Evolutionary conservation across 2,888 invertebrate genomes (phyloP), one percentile per base, ranked within the genome.

Genomic region (Flabesymbios commensalis): DNA sequence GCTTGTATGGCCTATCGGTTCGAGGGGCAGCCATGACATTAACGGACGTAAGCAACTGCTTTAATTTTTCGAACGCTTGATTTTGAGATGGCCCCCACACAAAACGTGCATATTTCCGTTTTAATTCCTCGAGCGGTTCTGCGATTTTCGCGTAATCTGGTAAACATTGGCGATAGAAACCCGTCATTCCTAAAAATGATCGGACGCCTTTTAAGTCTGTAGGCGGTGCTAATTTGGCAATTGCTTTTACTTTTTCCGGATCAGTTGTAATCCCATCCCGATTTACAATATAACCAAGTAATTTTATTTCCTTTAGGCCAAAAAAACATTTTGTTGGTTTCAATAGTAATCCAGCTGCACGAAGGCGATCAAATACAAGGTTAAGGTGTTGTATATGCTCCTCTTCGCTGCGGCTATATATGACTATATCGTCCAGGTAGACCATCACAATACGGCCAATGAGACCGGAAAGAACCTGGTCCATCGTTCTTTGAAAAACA

Each of bases 151-250:
- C n/a, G n/a, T n/a, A n/a, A n/a, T n/a, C n/a, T n/a, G n/a, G n/a
- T n/a, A n/a, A n/a, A n/a, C n/a, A n/a, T n/a, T n/a, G n/a, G n/a
- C 49, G 29, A 19, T 49, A 49, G 28, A 14, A 49, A 14, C 49
- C 29, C 28, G 49, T 26, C 29, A 49, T 49, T 10, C 49, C 49
- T 26, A 49, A 29, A 19, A 49, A 49, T 5, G 53, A 53, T 19
- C 36, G 32, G 4, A 17, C 10, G 5, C 5, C 53, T 53, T 7
- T 36, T 22, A 36, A n/a, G 19, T 14, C 36, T 17, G 5, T 36
- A 7, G 53, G 53, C 36, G 53, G 5, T 7, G 19, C 5, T 5
- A 36, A 36, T 24, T 36, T 19, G 4, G 10, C 17, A 22, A 53
- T 53, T 10, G 36, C 53, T 32, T 36, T 53, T 5, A 7, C 5